phyloP scores from a whole-genome alignment of 2,113 vertebrate species.

The Isurus oxyrinchus region DNA sequence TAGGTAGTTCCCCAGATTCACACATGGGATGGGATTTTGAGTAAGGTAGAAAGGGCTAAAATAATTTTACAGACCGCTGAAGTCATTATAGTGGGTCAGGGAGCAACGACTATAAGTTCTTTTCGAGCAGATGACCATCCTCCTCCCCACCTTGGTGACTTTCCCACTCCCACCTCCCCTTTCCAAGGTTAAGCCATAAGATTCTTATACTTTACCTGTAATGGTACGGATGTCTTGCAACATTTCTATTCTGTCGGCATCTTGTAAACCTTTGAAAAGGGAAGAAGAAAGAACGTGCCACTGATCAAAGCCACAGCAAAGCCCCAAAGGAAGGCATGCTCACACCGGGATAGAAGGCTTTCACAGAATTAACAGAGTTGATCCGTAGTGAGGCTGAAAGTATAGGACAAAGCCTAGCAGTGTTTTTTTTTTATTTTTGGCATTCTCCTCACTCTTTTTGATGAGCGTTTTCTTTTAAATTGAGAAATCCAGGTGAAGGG shows the following conservation, averaged over 20 bases:
- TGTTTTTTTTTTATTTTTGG: neutral
- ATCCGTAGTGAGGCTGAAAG: neutral
- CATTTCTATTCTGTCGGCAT: constrained; percentile 13
- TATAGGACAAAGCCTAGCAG: neutral
- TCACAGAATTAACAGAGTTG: constrained; percentile 8
- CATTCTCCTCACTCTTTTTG: neutral
- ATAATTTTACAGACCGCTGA: neutral
- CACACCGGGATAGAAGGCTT: neutral
- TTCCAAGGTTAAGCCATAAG: neutral
- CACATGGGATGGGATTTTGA: neutral
- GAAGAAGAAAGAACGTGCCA: neutral
- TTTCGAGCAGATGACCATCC: neutral
- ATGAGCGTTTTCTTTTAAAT: neutral
- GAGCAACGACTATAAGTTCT: too few species aligned
- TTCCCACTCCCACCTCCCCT: neutral
- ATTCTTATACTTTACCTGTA: neutral
- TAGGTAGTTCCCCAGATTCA: neutral
- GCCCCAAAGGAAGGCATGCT: constrained; percentile 12
- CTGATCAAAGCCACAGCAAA: constrained; percentile 22
- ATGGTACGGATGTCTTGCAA: neutral
- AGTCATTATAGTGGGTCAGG: neutral
- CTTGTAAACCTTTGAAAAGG: constrained; percentile 33
- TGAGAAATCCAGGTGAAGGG: neutral
- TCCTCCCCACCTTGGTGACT: too few species aligned
- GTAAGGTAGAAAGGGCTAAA: neutral